A percentile compares a stretch with the other conserved stretches of the same genome.
phyloP scores from a whole-genome alignment of 2,797 vertebrate species.

The Kryptopterus vitreolus region DNA sequence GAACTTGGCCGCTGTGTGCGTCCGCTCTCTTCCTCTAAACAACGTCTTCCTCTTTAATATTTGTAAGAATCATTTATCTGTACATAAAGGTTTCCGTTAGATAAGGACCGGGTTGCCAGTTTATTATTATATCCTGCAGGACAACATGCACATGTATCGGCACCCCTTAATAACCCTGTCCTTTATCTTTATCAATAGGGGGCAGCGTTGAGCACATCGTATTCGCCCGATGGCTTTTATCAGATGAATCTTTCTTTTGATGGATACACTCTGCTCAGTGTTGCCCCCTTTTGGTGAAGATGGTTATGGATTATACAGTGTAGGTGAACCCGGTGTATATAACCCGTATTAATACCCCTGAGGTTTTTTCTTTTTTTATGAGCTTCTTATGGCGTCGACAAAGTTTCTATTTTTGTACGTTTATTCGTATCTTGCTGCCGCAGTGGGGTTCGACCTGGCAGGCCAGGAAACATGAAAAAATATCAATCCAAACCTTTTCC shows the following conservation, averaged over 20 bases:
- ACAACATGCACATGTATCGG: no score
- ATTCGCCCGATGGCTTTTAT: no score
- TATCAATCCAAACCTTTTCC: slow-evolving; percentile 9
- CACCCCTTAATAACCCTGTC: no score
- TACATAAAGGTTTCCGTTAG: slow-evolving; percentile 41
- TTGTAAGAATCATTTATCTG: slow-evolving; percentile 3
- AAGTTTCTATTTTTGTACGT: slow-evolving; percentile 57
- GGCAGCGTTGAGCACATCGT: no score
- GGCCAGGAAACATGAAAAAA: slow-evolving; percentile 78
- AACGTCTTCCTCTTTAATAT: not conserved
- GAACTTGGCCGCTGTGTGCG: not conserved
- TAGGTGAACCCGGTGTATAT: not conserved
- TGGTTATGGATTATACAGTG: not conserved
- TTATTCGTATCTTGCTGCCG: slow-evolving; percentile 31
- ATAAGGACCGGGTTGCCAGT: slow-evolving; percentile 1
- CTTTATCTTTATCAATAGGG: no score
- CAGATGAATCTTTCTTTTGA: not conserved
- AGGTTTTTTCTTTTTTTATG: not conserved
- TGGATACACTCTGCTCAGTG: not conserved
- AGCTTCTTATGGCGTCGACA: slow-evolving; percentile 21
- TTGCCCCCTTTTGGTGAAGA: not conserved
- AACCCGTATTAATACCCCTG: not conserved
- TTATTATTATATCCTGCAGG: not conserved
- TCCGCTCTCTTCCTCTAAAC: not conserved
- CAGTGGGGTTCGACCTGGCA: slow-evolving; percentile 79